Percentiles rank a stretch among this genome's conserved stretches.
These are phyloP conservation scores for Chrysina gloriosa DNA, from an alignment of 2,888 invertebrate species.

Conservation along the genomic window DNA sequence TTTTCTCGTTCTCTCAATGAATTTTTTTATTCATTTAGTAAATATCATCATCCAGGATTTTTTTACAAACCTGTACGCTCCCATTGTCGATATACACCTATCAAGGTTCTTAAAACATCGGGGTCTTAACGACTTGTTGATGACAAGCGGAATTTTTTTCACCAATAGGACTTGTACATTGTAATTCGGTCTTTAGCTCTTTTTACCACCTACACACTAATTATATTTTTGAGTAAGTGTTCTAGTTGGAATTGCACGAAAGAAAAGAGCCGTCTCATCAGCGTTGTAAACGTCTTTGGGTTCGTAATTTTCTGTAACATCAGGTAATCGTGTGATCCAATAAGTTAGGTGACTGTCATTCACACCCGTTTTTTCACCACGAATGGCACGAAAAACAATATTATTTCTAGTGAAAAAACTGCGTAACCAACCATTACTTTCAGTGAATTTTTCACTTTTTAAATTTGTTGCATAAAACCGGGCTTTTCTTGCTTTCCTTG, in stretches of 20 bases:
- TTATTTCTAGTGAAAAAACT: constrained; percentile 9
- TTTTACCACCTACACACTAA: background rate
- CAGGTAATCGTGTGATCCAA: too few species aligned
- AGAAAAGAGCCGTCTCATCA: background rate
- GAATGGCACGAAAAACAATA: background rate
- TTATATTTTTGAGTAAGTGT: background rate
- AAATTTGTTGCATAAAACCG: background rate
- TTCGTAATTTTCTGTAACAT: background rate
- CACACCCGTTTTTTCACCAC: background rate
- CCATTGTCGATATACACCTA: background rate
- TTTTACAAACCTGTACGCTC: background rate
- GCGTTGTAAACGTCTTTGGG: background rate
- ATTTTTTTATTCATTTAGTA: background rate
- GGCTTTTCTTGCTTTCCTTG: background rate
- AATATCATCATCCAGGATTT: background rate
- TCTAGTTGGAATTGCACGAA: background rate
- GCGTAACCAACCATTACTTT: background rate
- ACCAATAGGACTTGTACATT: background rate
- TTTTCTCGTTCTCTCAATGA: background rate
- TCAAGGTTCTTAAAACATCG: background rate
- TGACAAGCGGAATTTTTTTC: constrained; percentile 5
- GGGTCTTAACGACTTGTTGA: background rate
- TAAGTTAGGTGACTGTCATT: too few species aligned
- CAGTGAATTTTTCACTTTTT: background rate
- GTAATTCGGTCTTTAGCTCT: background rate